A percentile compares a stretch with the other conserved stretches of the same genome.
Conservation (phyloP, 2,888 invertebrate species). For the Platerodrilus igneus region DNA sequence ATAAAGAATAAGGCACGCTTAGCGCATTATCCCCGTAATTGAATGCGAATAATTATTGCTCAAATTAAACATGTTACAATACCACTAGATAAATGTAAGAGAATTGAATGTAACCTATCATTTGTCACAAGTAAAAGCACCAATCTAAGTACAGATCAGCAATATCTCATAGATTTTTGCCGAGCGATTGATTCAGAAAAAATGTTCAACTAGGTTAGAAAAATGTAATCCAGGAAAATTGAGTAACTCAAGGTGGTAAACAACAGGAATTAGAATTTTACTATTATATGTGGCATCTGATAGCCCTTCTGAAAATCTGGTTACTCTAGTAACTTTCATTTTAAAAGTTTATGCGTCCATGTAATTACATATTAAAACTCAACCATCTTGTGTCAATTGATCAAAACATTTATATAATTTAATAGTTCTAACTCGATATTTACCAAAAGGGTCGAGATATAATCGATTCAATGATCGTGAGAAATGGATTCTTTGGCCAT, state of each 20-base stretch:
- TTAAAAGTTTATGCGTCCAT: slow-evolving; percentile 5
- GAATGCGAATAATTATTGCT: no score
- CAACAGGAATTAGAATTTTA: no score
- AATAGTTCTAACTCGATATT: no score
- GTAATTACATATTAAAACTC: not conserved
- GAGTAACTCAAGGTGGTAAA: not conserved
- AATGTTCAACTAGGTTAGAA: not conserved
- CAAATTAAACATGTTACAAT: no score
- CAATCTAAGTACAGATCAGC: slow-evolving; percentile 9
- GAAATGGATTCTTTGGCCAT: no score
- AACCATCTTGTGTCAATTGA: not conserved
- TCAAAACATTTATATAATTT: slow-evolving; percentile 4
- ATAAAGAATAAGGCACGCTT: no score
- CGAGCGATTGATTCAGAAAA: not conserved
- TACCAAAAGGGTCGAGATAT: no score
- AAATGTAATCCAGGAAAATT: slow-evolving; percentile 2
- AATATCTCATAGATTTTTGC: slow-evolving; percentile 1
- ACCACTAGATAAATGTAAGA: not conserved
- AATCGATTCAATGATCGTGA: no score
- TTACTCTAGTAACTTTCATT: not conserved
- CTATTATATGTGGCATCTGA: slow-evolving; percentile 3
- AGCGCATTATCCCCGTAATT: no score
- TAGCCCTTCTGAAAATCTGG: not conserved
- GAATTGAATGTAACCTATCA: slow-evolving; percentile 1
- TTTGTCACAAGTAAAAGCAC: no score